Percentiles rank a stretch among this genome's conserved stretches.
Conservation (phyloP, 2,797 vertebrate species). For the Fringilla coelebs region DNA sequence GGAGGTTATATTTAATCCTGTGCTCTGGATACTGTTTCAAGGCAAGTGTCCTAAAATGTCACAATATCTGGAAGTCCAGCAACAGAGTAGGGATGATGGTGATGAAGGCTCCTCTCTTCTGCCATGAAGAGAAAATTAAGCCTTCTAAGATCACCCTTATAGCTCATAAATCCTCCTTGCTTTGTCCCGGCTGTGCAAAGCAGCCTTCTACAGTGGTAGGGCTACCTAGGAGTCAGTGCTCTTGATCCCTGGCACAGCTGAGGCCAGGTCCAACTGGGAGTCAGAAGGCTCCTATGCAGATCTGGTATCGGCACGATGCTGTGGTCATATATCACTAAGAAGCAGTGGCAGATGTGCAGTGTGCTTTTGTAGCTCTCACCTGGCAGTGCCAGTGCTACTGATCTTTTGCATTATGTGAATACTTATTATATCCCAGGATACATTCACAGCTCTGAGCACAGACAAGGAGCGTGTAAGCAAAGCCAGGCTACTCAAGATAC, state of each 20-base stretch:
- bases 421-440: background rate
- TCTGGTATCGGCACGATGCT: background rate
- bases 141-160: background rate
- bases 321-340: background rate
- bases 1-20: background rate
- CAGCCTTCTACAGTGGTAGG: background rate
- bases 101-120: background rate
- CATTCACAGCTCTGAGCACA: background rate
- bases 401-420: background rate
- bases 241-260: background rate
- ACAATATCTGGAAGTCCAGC: background rate
- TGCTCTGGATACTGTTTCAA: accelerated
- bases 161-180: background rate
- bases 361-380: background rate
- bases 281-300: background rate
- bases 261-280: background rate
- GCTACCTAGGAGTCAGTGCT: background rate
- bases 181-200: background rate
- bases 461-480: background rate
- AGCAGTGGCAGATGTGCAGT: background rate
- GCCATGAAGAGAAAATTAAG: background rate
- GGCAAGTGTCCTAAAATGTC: background rate
- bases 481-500: background rate
- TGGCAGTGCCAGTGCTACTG: background rate
- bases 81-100: background rate